Percentiles rank a stretch among this genome's conserved stretches.
Conservation (phyloP, 2,113 vertebrate genomes). For the Colaptes auratus region DNA sequence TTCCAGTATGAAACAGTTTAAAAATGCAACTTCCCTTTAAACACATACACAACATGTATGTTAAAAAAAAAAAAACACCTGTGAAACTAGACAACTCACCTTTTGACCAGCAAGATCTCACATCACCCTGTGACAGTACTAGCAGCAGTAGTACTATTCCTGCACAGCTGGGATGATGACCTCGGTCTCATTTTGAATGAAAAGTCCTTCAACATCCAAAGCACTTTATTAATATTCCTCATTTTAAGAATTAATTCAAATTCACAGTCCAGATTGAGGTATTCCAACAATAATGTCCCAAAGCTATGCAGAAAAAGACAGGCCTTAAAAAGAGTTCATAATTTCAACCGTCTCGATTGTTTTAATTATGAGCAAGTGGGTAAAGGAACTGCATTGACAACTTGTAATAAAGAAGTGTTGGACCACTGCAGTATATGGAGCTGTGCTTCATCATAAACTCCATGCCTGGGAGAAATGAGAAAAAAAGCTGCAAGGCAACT, state of each 20-base stretch:
- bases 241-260: neutral
- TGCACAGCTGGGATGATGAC: neutral
- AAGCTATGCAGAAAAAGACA: neutral
- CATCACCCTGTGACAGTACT: neutral
- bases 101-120: neutral
- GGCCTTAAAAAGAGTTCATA: neutral
- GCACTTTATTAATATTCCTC: neutral
- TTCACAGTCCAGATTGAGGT: neutral
- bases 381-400: neutral
- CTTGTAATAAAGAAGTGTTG: neutral
- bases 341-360: neutral
- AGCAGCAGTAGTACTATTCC: neutral
- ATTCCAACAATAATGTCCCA: neutral
- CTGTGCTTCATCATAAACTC: neutral
- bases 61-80: neutral
- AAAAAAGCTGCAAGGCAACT: neutral
- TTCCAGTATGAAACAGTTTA: neutral
- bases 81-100: neutral
- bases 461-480: rapidly evolving
- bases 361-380: neutral
- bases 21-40: neutral
- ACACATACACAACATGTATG: neutral
- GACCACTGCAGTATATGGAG: neutral
- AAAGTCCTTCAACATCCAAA: neutral
- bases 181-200: neutral